Base-by-base conservation (phyloP, 2,888 invertebrate species). In the Apotomis betuletana region DNA sequence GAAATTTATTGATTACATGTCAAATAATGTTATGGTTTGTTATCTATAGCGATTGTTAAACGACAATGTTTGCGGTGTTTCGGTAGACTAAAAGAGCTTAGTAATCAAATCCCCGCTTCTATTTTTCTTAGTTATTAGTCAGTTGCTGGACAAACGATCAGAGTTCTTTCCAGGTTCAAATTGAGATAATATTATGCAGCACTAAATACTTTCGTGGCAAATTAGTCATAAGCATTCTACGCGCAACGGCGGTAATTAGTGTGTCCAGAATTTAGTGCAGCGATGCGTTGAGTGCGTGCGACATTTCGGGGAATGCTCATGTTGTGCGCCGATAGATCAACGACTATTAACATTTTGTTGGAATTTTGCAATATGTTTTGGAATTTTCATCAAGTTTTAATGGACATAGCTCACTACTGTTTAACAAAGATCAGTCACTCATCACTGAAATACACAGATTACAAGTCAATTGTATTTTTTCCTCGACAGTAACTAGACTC, bases 181-280 rank as follows among this genome's bases (percentile, higher is more conserved):
- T 27, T 46, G 46, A 27, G 27, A 5, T 62, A 51, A 61, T 36
- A 12, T 61, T 49, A 61, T 61, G 51, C 61, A 62, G 51, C 49
- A 49, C 2, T 65, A 46, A 63, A 51, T 62, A 8, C 15, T 49
- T 61, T 13, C 44, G 15, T 58, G 9, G 57, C 41, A 44, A 69
- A 69, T 63, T 62, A 69, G 63, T 58, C 49, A 58, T 61, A 51
- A 4, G 69, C 36, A 61, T 61, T 61, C 38, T 57, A 15, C 55
- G 60, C 27, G 60, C 38, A 62, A 61, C 54, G 0, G 62, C 62
- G 12, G 62, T n/a, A 58, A 69, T 69, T 69, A 69, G 46, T 13
- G 49, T 63, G 63, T 62, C 63, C 69, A 63, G 63, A 69, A 63
- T 62, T 49, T 51, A 57, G 69, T 58, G 13, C 15, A 13, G 15